A percentile compares a stretch with the other conserved stretches of the same genome.
phyloP scores from a whole-genome alignment of 2,113 vertebrate genomes.

The Nettapus auritus region DNA sequence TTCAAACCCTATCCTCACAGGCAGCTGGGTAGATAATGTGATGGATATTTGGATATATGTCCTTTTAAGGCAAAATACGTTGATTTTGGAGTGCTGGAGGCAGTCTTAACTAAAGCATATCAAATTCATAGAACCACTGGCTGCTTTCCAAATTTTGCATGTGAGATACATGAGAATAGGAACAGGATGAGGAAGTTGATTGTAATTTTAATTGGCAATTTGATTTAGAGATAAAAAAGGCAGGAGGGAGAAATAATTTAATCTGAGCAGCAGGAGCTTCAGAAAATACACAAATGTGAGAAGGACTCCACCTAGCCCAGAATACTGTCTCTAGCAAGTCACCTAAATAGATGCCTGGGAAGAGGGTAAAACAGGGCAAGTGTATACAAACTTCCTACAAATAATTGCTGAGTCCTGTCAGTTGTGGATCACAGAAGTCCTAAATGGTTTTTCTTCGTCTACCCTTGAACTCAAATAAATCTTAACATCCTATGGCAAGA shows the following conservation, averaged over 20 bases:
- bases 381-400: background rate
- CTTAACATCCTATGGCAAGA: background rate
- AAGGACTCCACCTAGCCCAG: background rate
- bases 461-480: background rate
- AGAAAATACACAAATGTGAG: background rate
- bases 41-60: background rate
- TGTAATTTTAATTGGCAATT: conserved; percentile 6
- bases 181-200: conserved; percentile 3
- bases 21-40: background rate
- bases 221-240: background rate
- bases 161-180: background rate
- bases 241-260: background rate
- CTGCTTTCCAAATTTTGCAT: background rate
- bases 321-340: background rate
- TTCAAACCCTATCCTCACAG: background rate
- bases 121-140: background rate
- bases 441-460: background rate
- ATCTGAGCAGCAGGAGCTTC: background rate
- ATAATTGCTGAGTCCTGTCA: background rate
- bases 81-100: background rate
- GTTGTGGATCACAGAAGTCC: background rate
- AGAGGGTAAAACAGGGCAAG: background rate
- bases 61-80: background rate
- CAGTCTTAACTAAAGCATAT: background rate
- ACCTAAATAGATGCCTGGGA: background rate